Conservation (phyloP, 2,797 vertebrate species). For the Tapera naevia region DNA sequence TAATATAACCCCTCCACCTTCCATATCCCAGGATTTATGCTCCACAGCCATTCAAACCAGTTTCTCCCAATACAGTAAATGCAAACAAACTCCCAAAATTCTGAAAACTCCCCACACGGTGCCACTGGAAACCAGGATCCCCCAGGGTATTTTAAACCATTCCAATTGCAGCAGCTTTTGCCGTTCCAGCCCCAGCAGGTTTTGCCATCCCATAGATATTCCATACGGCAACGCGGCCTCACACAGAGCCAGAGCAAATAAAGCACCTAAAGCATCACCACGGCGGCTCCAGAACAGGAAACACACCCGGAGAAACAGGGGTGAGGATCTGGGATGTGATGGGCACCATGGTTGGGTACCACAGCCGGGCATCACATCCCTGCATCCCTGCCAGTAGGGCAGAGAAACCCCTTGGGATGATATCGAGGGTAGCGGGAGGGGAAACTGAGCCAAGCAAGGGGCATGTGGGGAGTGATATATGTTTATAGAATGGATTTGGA, state of each 20-base stretch:
- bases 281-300: background rate
- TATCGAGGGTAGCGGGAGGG: background rate
- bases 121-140: background rate
- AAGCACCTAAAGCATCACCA: too few relatives aligned
- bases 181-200: background rate
- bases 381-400: too few relatives aligned
- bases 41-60: background rate
- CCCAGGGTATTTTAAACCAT: background rate
- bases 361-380: too few relatives aligned
- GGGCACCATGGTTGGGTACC: background rate
- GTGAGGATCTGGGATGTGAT: background rate
- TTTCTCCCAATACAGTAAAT: background rate
- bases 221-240: background rate
- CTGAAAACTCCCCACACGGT: accelerated
- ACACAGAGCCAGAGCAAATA: accelerated
- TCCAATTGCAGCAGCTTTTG: too few relatives aligned
- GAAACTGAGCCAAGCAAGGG: background rate
- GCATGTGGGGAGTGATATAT: too few relatives aligned
- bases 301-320: background rate
- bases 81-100: background rate
- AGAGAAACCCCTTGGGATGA: background rate
- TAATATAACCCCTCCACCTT: background rate
- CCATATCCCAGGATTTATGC: background rate
- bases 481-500: background rate
- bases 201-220: background rate